Conservation (phyloP, 2,113 vertebrate genomes). For the Ondatra zibethicus region DNA sequence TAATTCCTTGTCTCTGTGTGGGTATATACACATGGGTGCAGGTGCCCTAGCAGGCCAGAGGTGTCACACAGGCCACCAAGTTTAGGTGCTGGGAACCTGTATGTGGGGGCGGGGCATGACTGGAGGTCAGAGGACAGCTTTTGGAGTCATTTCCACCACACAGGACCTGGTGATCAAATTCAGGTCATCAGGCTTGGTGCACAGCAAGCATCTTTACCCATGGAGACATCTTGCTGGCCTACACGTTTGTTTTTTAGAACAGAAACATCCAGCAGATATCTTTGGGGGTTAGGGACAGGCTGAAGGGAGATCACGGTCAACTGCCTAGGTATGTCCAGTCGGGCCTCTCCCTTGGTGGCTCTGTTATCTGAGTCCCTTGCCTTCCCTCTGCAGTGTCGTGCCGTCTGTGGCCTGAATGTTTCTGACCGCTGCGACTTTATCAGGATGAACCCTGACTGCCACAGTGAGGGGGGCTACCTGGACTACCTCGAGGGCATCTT, state of each 20-base stretch:
- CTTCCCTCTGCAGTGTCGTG: conserved; percentile 87
- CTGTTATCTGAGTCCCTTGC: accelerated
- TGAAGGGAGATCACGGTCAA: not conserved
- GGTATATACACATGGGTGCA: not conserved
- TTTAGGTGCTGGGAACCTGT: not conserved
- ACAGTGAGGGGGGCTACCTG: conserved; percentile 88
- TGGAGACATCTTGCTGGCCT: not conserved
- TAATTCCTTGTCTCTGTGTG: not conserved
- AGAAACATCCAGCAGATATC: not conserved
- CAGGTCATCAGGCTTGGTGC: not conserved
- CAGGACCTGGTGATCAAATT: not conserved
- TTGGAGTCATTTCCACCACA: not conserved
- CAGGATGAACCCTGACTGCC: conserved; percentile 91
- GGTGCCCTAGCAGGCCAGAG: not conserved
- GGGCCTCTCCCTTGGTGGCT: accelerated
- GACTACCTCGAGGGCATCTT: conserved; percentile 91
- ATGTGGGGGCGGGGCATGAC: not conserved
- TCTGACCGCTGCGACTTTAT: conserved; percentile 91
- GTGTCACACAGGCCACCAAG: not conserved
- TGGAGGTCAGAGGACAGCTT: not conserved
- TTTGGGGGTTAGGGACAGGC: not conserved
- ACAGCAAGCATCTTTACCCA: not conserved
- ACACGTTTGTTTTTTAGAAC: not conserved
- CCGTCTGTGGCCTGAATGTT: conserved; percentile 87
- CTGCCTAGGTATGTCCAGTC: not conserved